These are phyloP conservation scores for Xyliphius kryptos DNA, from an alignment of 2,113 vertebrate species.

Conservation along the genomic window DNA sequence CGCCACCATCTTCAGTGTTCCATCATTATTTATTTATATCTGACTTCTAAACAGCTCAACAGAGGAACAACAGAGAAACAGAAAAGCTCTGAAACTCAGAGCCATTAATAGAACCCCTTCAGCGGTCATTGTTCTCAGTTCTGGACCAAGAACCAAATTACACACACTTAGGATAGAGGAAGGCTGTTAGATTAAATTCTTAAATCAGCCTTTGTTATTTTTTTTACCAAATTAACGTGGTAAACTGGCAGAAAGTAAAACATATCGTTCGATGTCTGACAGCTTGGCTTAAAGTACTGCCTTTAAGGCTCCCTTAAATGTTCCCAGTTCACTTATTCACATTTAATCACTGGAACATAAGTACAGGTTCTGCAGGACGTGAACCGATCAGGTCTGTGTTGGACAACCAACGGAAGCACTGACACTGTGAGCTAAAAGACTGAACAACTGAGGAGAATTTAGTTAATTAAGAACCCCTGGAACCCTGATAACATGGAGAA, in stretches of 20 bases:
- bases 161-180: constrained; percentile 18
- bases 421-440: not conserved
- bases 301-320: constrained; percentile 38
- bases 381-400: constrained; percentile 1
- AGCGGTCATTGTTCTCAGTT: constrained; percentile 11
- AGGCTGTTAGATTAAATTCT: constrained; percentile 36
- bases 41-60: no score
- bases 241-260: constrained; percentile 48
- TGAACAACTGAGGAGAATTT: no score
- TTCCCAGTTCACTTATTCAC: constrained; percentile 44
- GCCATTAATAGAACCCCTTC: not conserved
- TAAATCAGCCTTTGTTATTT: constrained; percentile 23
- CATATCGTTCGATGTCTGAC: constrained; percentile 30
- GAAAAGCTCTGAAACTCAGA: not conserved
- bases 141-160: constrained; percentile 34
- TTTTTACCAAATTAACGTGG: constrained; percentile 41
- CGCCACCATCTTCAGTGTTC: no score
- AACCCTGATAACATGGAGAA: no score
- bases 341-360: constrained; percentile 36
- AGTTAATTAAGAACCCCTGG: no score
- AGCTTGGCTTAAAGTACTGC: constrained; percentile 42
- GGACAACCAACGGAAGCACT: not conserved
- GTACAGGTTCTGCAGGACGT: constrained; percentile 19
- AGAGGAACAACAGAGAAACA: no score
- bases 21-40: no score